Evolutionary conservation across 2,888 invertebrate species (phyloP), one percentile per base, ranked within the genome.

Genomic region (Xylophagus ater): DNA sequence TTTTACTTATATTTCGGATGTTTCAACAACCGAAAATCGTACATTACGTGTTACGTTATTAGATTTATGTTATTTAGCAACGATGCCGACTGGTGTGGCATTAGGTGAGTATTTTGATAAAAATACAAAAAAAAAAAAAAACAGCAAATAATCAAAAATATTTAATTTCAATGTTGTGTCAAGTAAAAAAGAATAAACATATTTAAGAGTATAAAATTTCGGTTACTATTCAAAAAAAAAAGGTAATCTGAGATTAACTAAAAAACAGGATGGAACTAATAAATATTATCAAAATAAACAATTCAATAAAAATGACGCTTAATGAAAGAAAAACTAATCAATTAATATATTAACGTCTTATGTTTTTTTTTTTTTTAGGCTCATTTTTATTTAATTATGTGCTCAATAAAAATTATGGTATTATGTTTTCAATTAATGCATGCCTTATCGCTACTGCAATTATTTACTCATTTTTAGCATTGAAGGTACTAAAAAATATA

Each of bases 41-140:
- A 90, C 90, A 0, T 57, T 84, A 14, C 68, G 89, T 43, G 79
- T 90, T 4, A 83, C 86, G 0, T 75, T 92, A 34, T 60, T 90
- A 38, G 90, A 92, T 55, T 74, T 81, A 0, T 77, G 81, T 51
- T 85, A 88, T 54, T 71, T 90, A 49, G 74, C 79, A 40, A 81
- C 90, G 0, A 83, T 87, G 74, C 88, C 89, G 0, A 70, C 77
- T 1, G 90, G 92, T 29, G 76, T 85, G 5, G 81, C 82, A 18
- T 54, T 82, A 44, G 85, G 83, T 70, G 69, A 68, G 54, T 52
- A 52, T n/a, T n/a, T n/a, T n/a, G n/a, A n/a, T n/a, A n/a, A n/a
- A n/a, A n/a, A n/a, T n/a, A n/a, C n/a, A n/a, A n/a, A n/a, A n/a
- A n/a, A n/a, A n/a, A n/a, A n/a, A n/a, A n/a, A n/a, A n/a, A n/a